phyloP scores from a whole-genome alignment of 2,113 vertebrate genomes.

The Opisthocomus hoazin region DNA sequence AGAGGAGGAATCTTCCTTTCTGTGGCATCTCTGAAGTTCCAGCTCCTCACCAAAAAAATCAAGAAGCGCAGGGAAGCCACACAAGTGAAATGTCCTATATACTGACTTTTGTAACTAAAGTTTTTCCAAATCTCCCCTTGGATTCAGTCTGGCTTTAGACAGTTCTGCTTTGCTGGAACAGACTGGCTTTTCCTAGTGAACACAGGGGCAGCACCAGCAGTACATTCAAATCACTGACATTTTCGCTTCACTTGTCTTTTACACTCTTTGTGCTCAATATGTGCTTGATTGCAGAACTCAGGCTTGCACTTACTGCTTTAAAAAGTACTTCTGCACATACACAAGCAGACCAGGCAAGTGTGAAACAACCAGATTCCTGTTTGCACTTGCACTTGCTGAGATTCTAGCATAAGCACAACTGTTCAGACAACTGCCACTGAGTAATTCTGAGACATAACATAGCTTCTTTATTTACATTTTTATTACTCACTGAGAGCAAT shows the following conservation, averaged over 20 bases:
- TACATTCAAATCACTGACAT: background rate
- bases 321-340: background rate
- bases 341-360: background rate
- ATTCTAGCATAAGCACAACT: slow-evolving; percentile 30
- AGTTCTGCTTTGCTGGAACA: background rate
- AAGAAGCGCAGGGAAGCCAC: background rate
- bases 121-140: background rate
- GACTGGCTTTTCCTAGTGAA: background rate
- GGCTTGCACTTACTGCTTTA: background rate
- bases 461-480: slow-evolving; percentile 21
- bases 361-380: background rate
- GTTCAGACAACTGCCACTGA: slow-evolving; percentile 27
- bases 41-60: background rate
- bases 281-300: background rate
- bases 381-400: slow-evolving; percentile 5
- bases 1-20: background rate
- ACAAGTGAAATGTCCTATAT: background rate
- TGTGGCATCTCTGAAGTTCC: background rate
- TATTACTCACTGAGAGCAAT: background rate
- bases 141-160: background rate
- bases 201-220: background rate
- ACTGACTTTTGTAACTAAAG: background rate
- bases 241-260: background rate
- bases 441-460: background rate
- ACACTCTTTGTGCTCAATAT: background rate